phyloP scores from a whole-genome alignment of 2,797 vertebrate genomes.

The Balearica regulorum region DNA sequence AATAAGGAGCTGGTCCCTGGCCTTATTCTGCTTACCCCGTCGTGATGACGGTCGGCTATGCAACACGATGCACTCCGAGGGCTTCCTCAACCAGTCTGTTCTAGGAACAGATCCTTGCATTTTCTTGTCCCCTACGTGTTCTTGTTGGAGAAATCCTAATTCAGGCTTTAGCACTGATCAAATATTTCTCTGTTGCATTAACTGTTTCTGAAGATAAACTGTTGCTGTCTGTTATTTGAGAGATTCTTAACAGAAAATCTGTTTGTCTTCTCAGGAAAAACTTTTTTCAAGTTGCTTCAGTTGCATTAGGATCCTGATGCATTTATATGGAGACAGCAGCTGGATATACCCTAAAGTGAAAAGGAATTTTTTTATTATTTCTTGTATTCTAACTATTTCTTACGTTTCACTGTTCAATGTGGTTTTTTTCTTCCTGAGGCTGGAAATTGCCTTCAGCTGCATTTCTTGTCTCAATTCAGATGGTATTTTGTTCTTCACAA shows the following conservation, averaged over 20 bases:
- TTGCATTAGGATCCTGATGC: rapidly evolving
- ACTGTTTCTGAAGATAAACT: neutral
- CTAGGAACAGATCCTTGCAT: neutral
- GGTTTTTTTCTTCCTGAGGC: neutral
- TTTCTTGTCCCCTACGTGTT: neutral
- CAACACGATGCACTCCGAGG: too few species aligned
- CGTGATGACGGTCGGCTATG: neutral
- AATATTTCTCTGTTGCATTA: neutral
- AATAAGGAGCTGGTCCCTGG: neutral
- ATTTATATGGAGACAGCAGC: neutral
- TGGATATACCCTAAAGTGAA: neutral
- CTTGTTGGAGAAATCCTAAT: neutral
- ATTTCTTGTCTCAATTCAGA: neutral
- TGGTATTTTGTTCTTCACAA: neutral
- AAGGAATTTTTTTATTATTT: neutral
- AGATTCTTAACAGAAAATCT: neutral
- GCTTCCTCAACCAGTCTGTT: rapidly evolving
- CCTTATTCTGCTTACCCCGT: neutral
- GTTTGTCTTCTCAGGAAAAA: neutral
- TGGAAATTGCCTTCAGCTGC: neutral
- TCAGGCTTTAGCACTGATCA: neutral
- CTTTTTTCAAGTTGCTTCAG: neutral
- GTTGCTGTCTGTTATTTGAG: neutral
- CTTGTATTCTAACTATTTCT: neutral
- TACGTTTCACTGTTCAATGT: neutral